phyloP scores from a whole-genome alignment of 2,113 vertebrate species.

The Corythoichthys haematopterus region DNA sequence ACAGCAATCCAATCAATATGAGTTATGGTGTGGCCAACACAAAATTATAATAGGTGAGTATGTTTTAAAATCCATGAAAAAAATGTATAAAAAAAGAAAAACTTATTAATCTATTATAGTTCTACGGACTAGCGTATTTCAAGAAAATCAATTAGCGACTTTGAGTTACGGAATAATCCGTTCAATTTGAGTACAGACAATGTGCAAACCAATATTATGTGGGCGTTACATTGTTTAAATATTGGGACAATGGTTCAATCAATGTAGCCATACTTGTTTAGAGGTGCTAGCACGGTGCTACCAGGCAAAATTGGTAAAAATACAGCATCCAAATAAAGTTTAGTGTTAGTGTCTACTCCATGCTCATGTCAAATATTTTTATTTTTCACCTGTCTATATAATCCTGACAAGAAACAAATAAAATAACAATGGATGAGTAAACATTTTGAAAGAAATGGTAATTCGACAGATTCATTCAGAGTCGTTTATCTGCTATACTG shows the following conservation, averaged over 20 bases:
- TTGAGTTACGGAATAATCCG: not conserved
- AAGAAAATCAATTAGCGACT: not conserved
- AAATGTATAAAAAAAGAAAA: not conserved
- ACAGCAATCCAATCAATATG: constrained; percentile 52
- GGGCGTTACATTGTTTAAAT: not conserved
- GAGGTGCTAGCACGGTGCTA: too few relatives aligned
- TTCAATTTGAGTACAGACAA: not conserved
- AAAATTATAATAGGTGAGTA: constrained; percentile 38
- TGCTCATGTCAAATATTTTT: too few relatives aligned
- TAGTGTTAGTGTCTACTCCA: too few relatives aligned
- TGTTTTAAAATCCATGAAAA: not conserved
- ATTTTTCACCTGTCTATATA: too few relatives aligned
- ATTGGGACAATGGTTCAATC: not conserved
- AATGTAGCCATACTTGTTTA: not conserved
- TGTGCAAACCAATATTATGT: not conserved
- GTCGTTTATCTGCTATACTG: too few relatives aligned
- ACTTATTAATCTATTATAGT: not conserved
- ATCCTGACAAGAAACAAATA: too few relatives aligned
- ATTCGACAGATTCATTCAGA: too few relatives aligned
- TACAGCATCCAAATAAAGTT: too few relatives aligned
- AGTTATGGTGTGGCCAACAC: constrained; percentile 53
- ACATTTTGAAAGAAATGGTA: too few relatives aligned
- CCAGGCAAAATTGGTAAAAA: too few relatives aligned
- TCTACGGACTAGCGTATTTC: not conserved
- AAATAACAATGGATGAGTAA: too few relatives aligned